Percentiles rank a stretch among this genome's conserved stretches.
Conservation (phyloP, 2,888 invertebrate species). For the Drosophila meridionalis region DNA sequence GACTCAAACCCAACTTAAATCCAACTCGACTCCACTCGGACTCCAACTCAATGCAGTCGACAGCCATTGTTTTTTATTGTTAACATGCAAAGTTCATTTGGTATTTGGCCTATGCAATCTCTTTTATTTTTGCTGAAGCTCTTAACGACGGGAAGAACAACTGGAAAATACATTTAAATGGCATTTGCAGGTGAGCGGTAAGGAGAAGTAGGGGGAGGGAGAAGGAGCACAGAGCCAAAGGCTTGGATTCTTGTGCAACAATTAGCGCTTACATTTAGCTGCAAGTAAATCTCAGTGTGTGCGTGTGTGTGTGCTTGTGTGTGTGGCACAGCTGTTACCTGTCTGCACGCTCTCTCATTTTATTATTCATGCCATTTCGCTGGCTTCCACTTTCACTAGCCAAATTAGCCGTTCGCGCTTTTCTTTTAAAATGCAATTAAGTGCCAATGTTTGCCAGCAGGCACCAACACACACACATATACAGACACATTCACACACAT, state of each 20-base stretch:
- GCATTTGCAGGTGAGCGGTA: not conserved
- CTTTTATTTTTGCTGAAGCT: conserved; percentile 38
- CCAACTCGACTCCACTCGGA: too few species aligned
- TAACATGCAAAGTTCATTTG: conserved; percentile 78
- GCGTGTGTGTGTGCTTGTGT: conserved; percentile 3
- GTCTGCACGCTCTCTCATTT: conserved; percentile 46
- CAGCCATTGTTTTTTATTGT: conserved; percentile 31
- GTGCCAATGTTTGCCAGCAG: conserved; percentile 64
- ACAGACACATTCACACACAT: not conserved
- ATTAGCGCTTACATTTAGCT: conserved; percentile 70
- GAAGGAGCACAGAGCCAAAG: conserved; percentile 31
- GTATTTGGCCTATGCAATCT: conserved; percentile 70
- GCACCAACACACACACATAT: conserved; percentile 24
- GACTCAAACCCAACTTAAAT: not conserved
- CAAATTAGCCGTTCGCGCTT: conserved; percentile 71
- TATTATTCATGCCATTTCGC: conserved; percentile 66
- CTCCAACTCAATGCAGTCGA: not conserved
- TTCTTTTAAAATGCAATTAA: conserved; percentile 77
- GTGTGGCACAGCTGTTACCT: conserved; percentile 20
- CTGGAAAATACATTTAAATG: conserved; percentile 32
- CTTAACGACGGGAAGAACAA: conserved; percentile 51
- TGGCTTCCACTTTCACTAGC: conserved; percentile 66
- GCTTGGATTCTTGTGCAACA: conserved; percentile 70
- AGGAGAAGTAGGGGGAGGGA: not conserved
- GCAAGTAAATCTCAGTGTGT: conserved; percentile 24